A percentile compares a stretch with the other conserved stretches of the same genome.
Conservation (phyloP, 2,113 vertebrate species). For the Columba livia region DNA sequence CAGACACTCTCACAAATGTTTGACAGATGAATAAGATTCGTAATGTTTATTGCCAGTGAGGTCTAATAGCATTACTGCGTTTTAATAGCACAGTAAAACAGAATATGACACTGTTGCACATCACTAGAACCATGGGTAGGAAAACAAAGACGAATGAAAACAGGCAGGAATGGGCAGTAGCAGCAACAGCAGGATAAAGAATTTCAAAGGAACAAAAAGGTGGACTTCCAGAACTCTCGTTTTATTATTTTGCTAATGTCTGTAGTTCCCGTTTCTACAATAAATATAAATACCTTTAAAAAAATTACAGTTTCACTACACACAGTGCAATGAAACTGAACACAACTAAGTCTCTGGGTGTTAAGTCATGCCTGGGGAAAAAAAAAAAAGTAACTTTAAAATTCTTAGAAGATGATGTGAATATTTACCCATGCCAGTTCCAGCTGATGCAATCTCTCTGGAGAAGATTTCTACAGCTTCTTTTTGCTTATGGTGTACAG, state of each 20-base stretch:
- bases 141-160: background rate
- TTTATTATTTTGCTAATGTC: background rate
- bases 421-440: slow-evolving; percentile 85
- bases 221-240: background rate
- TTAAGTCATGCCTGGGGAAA: background rate
- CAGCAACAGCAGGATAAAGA: background rate
- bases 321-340: background rate
- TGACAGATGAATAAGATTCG: background rate
- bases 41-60: background rate
- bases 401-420: background rate
- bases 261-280: background rate
- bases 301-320: background rate
- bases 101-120: background rate
- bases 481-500: slow-evolving; percentile 83
- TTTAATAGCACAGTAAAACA: background rate
- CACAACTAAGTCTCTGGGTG: accelerated
- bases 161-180: background rate
- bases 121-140: background rate
- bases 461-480: slow-evolving; percentile 85
- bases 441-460: slow-evolving; percentile 83
- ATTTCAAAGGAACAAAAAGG: background rate
- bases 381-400: background rate
- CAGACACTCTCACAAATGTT: background rate
- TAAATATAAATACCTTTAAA: background rate
- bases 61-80: background rate